These are phyloP conservation scores for Rhagium mordax DNA, from an alignment of 2,888 invertebrate genomes.

Conservation along the genomic window DNA sequence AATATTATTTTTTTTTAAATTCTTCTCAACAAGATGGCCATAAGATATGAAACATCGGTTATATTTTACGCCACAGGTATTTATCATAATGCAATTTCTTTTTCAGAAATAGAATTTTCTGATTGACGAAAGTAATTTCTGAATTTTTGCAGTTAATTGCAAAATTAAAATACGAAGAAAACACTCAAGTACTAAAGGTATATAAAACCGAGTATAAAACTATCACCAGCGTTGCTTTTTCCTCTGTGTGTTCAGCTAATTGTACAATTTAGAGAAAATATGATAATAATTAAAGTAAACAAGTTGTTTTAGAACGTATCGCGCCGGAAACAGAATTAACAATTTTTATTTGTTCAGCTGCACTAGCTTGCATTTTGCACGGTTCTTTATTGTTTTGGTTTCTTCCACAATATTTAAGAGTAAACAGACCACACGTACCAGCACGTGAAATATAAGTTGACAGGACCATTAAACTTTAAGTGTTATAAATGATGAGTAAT, in stretches of 20 bases:
- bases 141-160: too few species aligned
- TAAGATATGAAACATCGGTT: too few species aligned
- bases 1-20: too few species aligned
- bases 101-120: too few species aligned
- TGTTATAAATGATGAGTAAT: neutral
- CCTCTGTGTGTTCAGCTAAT: neutral
- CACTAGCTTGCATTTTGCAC: constrained; percentile 4
- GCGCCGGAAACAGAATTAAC: constrained; percentile 30
- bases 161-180: too few species aligned
- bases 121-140: too few species aligned
- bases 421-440: neutral
- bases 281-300: constrained; percentile 31
- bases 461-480: neutral
- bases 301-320: constrained; percentile 12
- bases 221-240: neutral
- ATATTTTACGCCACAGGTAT: too few species aligned
- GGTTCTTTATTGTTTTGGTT: neutral
- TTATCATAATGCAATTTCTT: too few species aligned
- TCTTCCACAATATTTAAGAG: neutral
- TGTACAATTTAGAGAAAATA: constrained; percentile 20
- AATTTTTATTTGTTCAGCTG: constrained; percentile 31
- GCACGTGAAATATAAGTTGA: neutral
- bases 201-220: constrained; percentile 1
- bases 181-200: neutral
- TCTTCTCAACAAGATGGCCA: too few species aligned